Base-by-base conservation (phyloP, 2,888 invertebrate genomes). In the Stratiomys singularior region DNA sequence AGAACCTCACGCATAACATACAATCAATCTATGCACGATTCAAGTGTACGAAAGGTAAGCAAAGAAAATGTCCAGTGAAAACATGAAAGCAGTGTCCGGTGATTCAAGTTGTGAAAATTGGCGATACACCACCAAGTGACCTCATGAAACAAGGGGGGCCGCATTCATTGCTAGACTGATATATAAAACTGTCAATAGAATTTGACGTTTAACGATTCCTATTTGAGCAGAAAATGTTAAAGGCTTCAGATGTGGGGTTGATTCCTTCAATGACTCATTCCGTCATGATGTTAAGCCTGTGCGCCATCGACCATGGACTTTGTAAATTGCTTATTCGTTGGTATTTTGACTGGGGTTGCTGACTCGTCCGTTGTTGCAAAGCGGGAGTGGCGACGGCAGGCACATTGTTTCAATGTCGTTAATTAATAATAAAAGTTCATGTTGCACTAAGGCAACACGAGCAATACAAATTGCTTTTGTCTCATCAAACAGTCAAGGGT, bases 21-120 rank as follows among this genome's bases (percentile, higher is more conserved):
- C 64, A 64, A 64, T 23, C 64, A 28, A 28, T 64, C 64, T 64
- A 64, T 64, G 64, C 28, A 30, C 25, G 15, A 28, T 30, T 30
- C 30, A 64, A 64, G 25, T 64, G 7, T 18, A 11, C 23, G 1
- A n/a, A 11, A 30, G 64, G 64, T 64, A 28, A 64, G 64, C 15
- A 30, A 4, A 5, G 9, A 5, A 5, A 1, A 11, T n/a, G 13
- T 5, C n/a, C 28, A n/a, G 15, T 13, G 64, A 64, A 64, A 64
- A 64, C 64, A 64, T 64, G 64, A 64, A 30, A 64, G 30, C n/a
- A 2, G 30, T 5, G 3, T 18, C 11, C 18, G 23, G 37, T 37
- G 21, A 23, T 60, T 21, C 21, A 25, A 23, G 60, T 64, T 64
- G 64, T n/a, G 28, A 30, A 64, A 64, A 64, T 27, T 28, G 64